Conservation (phyloP, 2,888 invertebrate species). For the Oscheius sp. region DNA sequence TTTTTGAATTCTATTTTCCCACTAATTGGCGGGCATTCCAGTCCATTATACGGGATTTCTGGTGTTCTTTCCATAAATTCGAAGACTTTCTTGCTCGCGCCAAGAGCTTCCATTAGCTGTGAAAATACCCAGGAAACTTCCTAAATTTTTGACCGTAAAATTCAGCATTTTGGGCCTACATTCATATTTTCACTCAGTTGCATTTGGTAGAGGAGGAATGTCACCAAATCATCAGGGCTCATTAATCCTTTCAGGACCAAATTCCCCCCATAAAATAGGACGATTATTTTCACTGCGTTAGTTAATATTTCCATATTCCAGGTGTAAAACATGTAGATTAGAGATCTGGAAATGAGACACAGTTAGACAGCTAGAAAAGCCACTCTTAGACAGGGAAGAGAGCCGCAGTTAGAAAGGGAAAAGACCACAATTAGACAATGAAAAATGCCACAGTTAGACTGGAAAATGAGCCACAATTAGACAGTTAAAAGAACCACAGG, state of each 20-base stretch:
- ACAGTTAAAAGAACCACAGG: no score
- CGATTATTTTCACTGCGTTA: constrained; percentile 67
- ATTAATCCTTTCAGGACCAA: constrained; percentile 71
- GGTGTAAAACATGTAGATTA: constrained; percentile 74
- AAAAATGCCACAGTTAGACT: no score
- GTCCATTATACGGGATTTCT: constrained; percentile 45
- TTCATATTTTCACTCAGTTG: constrained; percentile 74
- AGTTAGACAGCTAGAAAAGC: no score
- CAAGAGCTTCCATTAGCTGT: constrained; percentile 75
- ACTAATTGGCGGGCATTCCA: constrained; percentile 44
- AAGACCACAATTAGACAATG: no score
- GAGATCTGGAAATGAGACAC: constrained; percentile 44
- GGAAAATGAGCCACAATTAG: no score
- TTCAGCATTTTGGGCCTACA: constrained; percentile 35
- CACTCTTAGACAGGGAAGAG: not conserved
- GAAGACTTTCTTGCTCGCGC: constrained; percentile 74
- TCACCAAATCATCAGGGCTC: constrained; percentile 71
- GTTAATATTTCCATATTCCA: constrained; percentile 73
- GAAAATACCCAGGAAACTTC: constrained; percentile 74
- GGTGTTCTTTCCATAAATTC: constrained; percentile 72
- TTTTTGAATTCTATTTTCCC: constrained; percentile 82
- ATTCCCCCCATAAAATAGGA: constrained; percentile 75
- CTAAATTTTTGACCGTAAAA: constrained; percentile 57
- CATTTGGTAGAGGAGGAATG: constrained; percentile 75
- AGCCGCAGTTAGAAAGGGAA: no score